Evolutionary conservation across 2,888 invertebrate species (phyloP).

Genomic region (Sesia bembeciformis): DNA sequence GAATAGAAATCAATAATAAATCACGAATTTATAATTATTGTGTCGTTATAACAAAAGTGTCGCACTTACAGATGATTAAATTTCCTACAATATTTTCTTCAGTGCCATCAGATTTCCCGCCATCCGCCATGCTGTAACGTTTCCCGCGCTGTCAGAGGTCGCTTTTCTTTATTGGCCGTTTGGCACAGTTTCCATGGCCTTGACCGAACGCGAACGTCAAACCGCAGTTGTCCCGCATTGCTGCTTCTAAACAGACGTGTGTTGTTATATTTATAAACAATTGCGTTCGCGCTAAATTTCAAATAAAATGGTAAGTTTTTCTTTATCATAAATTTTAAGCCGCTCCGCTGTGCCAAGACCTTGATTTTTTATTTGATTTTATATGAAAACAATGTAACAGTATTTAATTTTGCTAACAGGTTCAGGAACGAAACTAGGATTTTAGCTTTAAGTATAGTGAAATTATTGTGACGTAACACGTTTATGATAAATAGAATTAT

Average conservation of each 20-base stretch:
- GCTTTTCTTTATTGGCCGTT: slow-evolving; percentile 26
- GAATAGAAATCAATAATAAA: too few relatives aligned
- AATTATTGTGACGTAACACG: background rate
- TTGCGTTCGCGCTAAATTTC: slow-evolving; percentile 29
- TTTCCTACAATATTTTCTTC: background rate
- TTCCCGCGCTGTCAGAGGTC: slow-evolving; percentile 54
- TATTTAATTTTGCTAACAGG: too few relatives aligned
- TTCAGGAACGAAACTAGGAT: too few relatives aligned
- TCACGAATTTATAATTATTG: too few relatives aligned
- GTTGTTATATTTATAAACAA: slow-evolving; percentile 9
- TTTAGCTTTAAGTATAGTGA: background rate
- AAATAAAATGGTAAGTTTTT: slow-evolving; percentile 52
- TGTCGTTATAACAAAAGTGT: too few relatives aligned
- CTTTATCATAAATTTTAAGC: background rate
- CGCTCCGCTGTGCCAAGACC: background rate
- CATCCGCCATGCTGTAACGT: slow-evolving; percentile 20
- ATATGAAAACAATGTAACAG: background rate
- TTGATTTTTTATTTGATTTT: background rate
- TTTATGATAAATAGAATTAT: background rate
- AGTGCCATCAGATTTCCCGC: slow-evolving; percentile 12
- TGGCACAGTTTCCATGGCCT: slow-evolving; percentile 65
- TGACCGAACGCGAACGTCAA: slow-evolving; percentile 36
- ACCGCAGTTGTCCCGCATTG: slow-evolving; percentile 56
- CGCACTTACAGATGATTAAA: too few relatives aligned
- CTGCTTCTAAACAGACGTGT: slow-evolving; percentile 30